Conservation (phyloP, 2,797 vertebrate species). For the Chloroceryle inda region DNA sequence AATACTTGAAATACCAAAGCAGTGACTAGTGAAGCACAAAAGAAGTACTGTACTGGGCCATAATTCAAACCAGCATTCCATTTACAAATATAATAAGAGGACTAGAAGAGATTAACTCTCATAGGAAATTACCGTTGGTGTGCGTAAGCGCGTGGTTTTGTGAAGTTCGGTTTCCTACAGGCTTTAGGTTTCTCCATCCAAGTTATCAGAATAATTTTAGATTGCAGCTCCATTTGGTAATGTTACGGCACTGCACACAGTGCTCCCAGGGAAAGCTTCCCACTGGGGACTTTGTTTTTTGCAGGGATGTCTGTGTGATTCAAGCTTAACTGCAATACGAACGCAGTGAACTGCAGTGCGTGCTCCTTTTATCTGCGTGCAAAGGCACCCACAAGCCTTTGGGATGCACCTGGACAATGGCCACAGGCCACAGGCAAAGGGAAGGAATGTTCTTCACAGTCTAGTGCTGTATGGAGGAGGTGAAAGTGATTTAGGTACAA, state of each 20-base stretch:
- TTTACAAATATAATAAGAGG: conserved; percentile 37
- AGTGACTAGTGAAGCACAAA: conserved; percentile 40
- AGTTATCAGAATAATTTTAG: not conserved
- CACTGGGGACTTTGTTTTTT: not conserved
- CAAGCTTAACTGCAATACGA: not conserved
- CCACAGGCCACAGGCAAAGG: fast-evolving
- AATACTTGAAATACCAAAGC: conserved; percentile 40
- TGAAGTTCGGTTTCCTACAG: conserved; percentile 13
- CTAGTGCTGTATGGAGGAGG: not conserved
- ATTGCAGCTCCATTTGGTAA: not conserved
- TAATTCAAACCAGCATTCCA: conserved; percentile 46
- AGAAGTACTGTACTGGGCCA: not conserved
- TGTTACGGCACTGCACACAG: not conserved
- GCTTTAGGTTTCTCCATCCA: conserved; percentile 21
- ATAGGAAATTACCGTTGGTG: conserved; percentile 35
- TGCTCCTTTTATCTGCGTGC: not conserved
- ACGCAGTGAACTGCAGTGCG: not conserved
- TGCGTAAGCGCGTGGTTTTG: conserved; percentile 26
- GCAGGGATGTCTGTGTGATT: not conserved
- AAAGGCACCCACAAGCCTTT: not conserved
- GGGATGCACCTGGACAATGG: fast-evolving
- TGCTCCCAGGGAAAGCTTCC: not conserved
- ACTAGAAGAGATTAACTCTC: conserved; percentile 58
- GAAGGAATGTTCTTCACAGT: not conserved
- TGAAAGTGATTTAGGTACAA: not conserved